Base-by-base conservation (phyloP, 2,113 vertebrate species). In the Leptobrachium leishanense region DNA sequence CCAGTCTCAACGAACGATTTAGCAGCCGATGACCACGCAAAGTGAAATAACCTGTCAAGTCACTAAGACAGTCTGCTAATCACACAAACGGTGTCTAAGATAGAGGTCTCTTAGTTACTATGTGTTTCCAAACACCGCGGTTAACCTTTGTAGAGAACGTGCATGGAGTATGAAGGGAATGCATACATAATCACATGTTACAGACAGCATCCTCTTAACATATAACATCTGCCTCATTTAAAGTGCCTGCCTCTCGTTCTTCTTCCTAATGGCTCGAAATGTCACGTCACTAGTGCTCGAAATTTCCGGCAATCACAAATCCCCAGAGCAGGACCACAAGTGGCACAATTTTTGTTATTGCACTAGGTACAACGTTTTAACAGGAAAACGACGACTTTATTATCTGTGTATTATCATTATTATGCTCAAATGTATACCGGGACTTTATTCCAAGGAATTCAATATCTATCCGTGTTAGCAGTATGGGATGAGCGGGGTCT, bases 141-240 rank as follows among this genome's bases (percentile, higher is more conserved):
- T 31, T 71, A 53, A 71, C 68, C 76, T 78, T 78, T 13, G 13
- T 68, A 44, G 44, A 68, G 5, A 6, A 68, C 67, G 41, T 8
- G 42, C 0, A 12, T 31, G 20, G 42, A 43, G 67, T 68, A 71
- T 53, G 68, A 42, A 63, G n/a, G 12, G 68, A 72, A 72, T 72
- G 76, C 13, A 46, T 78, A 72, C 57, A 72, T 78, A 31, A 31
- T 31, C 20, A 31, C 20, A 31, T 31, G 54, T 64, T 50, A 42
- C 12, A 78, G 55, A 67, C 68, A 64, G 76, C 9, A 62, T 63
- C 44, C 40, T 76, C 66, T 10, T 68, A 69, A 77, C 53, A 77
- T 69, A 46, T 31, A 69, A 69, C 66, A 76, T 76, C 66, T 77
- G 75, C 50, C 55, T 50, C 7, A 12, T 62, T 43, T 69, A 59